Evolutionary conservation across 2,888 invertebrate species (phyloP).

Genomic region (Busseola fusca): DNA sequence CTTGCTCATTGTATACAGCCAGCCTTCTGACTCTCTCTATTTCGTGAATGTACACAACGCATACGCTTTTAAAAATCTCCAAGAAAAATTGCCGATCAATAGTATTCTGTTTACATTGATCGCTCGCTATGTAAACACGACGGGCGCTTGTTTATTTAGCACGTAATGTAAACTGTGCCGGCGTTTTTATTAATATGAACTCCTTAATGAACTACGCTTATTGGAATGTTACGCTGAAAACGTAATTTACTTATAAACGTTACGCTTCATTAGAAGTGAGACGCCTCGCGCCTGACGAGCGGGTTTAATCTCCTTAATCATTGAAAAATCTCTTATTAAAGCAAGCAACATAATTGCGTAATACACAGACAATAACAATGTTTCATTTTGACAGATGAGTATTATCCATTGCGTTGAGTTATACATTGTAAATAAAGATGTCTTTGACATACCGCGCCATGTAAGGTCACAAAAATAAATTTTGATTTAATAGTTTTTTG

Average conservation of each 20-base stretch:
- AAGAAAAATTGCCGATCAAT: slow-evolving; percentile 50
- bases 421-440: not conserved
- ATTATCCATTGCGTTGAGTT: slow-evolving; percentile 5
- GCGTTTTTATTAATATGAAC: slow-evolving; percentile 66
- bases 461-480: too few relatives aligned
- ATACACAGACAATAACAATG: not conserved
- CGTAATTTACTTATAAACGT: slow-evolving; percentile 15
- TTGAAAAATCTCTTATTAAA: slow-evolving; percentile 10
- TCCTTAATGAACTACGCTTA: slow-evolving; percentile 60
- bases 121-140: slow-evolving; percentile 53
- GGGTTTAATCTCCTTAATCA: slow-evolving; percentile 8
- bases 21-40: slow-evolving; percentile 5
- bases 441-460: not conserved
- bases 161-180: slow-evolving; percentile 51
- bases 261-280: not conserved
- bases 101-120: slow-evolving; percentile 55
- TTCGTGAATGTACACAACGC: slow-evolving; percentile 1
- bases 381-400: not conserved
- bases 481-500: too few relatives aligned
- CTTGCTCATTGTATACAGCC: too few relatives aligned
- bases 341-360: slow-evolving; percentile 1
- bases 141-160: slow-evolving; percentile 45
- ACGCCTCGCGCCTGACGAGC: not conserved
- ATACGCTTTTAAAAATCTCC: slow-evolving; percentile 35
- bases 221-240: slow-evolving; percentile 30